A percentile compares a stretch with the other conserved stretches of the same genome.
These are phyloP conservation scores for Gobionotothen gibberifrons DNA, from an alignment of 2,797 vertebrate species.

Conservation along the genomic window DNA sequence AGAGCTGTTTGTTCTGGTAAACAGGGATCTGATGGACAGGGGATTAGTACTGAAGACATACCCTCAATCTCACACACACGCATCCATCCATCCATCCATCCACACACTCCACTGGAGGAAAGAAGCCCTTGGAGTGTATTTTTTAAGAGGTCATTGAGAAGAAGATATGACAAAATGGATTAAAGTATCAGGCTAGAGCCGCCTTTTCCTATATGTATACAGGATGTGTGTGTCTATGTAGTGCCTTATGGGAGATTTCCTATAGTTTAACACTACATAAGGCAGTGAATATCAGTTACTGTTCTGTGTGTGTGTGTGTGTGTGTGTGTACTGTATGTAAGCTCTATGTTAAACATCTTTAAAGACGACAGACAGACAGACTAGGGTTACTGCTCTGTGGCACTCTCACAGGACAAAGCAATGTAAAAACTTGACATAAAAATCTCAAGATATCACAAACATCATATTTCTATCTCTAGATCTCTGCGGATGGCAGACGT, in stretches of 20 bases:
- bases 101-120: slow-evolving; percentile 69
- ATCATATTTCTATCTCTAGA: slow-evolving; percentile 67
- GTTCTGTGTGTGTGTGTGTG: slow-evolving; percentile 38
- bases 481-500: slow-evolving; percentile 65
- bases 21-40: slow-evolving; percentile 47
- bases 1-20: slow-evolving; percentile 48
- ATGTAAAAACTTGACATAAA: slow-evolving; percentile 80
- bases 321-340: slow-evolving; percentile 47
- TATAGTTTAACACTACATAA: slow-evolving; percentile 58
- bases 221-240: slow-evolving; percentile 41
- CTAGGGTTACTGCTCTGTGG: slow-evolving; percentile 74
- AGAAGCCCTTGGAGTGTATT: slow-evolving; percentile 75
- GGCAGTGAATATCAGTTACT: slow-evolving; percentile 67
- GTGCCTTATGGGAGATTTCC: slow-evolving; percentile 41
- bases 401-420: slow-evolving; percentile 72
- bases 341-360: slow-evolving; percentile 73
- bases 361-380: slow-evolving; percentile 71
- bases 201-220: slow-evolving; percentile 58
- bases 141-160: slow-evolving; percentile 66
- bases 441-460: slow-evolving; percentile 82
- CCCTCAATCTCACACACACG: background rate
- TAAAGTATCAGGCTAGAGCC: slow-evolving; percentile 48
- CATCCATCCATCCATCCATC: slow-evolving; percentile 1
- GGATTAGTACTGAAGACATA: slow-evolving; percentile 42
- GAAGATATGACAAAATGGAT: slow-evolving; percentile 64